Evolutionary conservation across 2,113 vertebrate genomes (phyloP).

Genomic region (Macrotus californicus): DNA sequence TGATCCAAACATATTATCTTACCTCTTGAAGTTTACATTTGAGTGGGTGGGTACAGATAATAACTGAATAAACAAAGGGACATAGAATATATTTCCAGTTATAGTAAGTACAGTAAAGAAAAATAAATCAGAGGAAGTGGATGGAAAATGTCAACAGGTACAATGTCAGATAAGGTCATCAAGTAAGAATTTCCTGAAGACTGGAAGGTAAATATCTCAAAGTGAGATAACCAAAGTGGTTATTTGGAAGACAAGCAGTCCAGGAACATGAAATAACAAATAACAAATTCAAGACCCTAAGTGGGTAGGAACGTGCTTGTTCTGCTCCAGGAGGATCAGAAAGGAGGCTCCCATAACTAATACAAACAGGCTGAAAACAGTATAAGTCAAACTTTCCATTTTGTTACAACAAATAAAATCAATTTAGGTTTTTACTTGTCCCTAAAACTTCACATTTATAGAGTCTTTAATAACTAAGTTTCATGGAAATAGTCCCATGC

Average conservation of each 20-base stretch:
- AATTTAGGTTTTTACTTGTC: not conserved
- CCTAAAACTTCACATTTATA: not conserved
- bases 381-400: not conserved
- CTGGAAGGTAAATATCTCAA: not conserved
- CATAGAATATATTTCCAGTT: not conserved
- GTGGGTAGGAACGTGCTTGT: not conserved
- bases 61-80: not conserved
- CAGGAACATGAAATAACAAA: slow-evolving; percentile 13
- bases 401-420: not conserved
- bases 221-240: not conserved
- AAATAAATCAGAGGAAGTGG: not conserved
- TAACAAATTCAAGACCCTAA: not conserved
- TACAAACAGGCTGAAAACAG: not conserved
- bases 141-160: not conserved
- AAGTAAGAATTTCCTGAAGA: not conserved
- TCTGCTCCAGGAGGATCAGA: not conserved
- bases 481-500: not conserved
- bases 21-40: not conserved
- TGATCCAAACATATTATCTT: not conserved
- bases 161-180: not conserved
- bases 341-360: not conserved
- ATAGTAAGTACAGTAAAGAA: not conserved
- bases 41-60: not conserved
- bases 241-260: not conserved
- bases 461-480: not conserved